Evolutionary conservation across 2,888 invertebrate genomes (phyloP).

Genomic region (Nematopogon swammerdamellus): DNA sequence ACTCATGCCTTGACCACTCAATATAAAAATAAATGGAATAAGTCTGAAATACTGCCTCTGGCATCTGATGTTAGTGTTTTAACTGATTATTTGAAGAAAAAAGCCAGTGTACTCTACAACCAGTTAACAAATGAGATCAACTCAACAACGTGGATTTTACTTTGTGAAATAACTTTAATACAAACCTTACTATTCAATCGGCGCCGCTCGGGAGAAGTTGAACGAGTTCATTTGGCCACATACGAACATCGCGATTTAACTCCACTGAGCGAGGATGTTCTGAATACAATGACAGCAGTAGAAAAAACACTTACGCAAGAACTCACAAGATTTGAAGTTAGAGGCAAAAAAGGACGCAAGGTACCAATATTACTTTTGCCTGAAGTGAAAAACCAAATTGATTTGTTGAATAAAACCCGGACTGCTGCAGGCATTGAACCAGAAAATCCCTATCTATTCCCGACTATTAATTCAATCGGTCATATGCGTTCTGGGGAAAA

Average conservation of each 20-base stretch:
- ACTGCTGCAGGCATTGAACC: too few relatives aligned
- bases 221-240: slow-evolving; percentile 1
- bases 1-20: slow-evolving; percentile 2
- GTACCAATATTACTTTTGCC: slow-evolving; percentile 2
- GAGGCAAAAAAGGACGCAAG: neutral
- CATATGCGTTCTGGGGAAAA: too few relatives aligned
- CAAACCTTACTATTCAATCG: slow-evolving; percentile 5
- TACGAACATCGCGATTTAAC: slow-evolving; percentile 1
- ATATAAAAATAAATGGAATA: slow-evolving; percentile 4
- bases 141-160: neutral
- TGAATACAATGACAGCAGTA: slow-evolving; percentile 3
- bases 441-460: too few relatives aligned
- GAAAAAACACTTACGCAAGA: slow-evolving; percentile 2
- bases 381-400: neutral
- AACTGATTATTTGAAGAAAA: neutral
- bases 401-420: neutral
- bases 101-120: neutral
- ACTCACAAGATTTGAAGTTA: slow-evolving; percentile 3
- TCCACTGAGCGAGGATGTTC: slow-evolving; percentile 3
- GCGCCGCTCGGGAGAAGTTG: slow-evolving; percentile 3
- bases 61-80: neutral
- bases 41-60: neutral
- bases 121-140: neutral
- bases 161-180: neutral
- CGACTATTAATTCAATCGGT: too few relatives aligned